Evolutionary conservation across 2,797 vertebrate genomes (phyloP), one percentile per base, ranked within the genome.

Genomic region (Manis pentadactyla): DNA sequence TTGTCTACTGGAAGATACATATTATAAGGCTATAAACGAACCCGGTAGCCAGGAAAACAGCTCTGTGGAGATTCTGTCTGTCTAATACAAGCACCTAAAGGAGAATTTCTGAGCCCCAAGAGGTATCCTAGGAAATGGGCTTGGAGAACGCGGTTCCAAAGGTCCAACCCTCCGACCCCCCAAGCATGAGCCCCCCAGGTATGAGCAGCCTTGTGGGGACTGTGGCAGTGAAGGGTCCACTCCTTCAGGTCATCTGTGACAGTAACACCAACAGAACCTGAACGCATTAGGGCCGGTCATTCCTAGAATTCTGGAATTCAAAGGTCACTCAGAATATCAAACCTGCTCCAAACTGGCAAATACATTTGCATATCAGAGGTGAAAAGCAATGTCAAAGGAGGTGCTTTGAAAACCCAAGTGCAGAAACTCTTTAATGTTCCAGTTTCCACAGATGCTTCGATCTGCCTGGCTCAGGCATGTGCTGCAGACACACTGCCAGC

Each of bases 401-500:
- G 37, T 4, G 42, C 69, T 39, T 2, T 25, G 31, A 34, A 34
- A 14, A 74, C 9, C 23, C 29, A 64, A 39, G 15, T 4, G 4
- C 8, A 18, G 77, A 13, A 6, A 34, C 64, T 21, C 64, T 13
- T 14, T 3, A 21, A 0, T 57, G 37, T n/a, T 46, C 69, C 18
- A 1, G 11, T 51, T 37, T 13, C 49, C 66, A 57, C 0, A 0
- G 23, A 49, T 68, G 42, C 75, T 18, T 21, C 34, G 0, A 18
- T 6, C 64, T 0, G 5, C 71, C 55, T 0, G 0, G 39, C 63
- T 57, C 23, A 1, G 46, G 49, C 0, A 3, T 1, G 7, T 0
- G 0, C 31, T 4, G 25, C 0, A 0, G n/a, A 14, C 6, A 0
- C 19, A 0, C 75, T 0, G 0, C 82, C 61, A 6, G 13, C 23